Conservation (phyloP, 1,140 invertebrate genomes). For the Ladona fulva region DNA sequence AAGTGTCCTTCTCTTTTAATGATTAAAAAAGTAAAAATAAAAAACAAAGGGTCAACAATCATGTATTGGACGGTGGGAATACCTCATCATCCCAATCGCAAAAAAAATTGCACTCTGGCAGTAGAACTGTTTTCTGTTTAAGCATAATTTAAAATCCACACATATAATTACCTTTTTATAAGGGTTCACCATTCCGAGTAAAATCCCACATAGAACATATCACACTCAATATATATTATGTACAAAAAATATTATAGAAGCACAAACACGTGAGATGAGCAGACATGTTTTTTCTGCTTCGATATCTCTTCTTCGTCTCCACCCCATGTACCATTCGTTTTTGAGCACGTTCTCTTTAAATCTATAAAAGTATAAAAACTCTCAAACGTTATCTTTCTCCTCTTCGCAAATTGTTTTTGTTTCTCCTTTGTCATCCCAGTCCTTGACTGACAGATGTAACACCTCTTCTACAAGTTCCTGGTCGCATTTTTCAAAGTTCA, state of each 20-base stretch:
- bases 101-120: neutral
- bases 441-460: no score
- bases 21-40: neutral
- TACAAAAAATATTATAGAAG: slow-evolving; percentile 8
- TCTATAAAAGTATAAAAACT: slow-evolving; percentile 8
- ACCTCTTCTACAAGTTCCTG: no score
- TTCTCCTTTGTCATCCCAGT: neutral
- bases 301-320: neutral
- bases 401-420: neutral
- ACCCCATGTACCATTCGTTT: neutral
- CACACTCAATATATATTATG: neutral
- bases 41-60: neutral
- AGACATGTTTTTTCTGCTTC: no score
- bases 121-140: neutral
- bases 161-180: neutral
- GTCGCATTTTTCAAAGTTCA: no score
- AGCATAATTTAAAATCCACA: slow-evolving; percentile 5
- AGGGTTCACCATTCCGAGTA: slow-evolving; percentile 7
- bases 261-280: neutral
- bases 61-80: neutral
- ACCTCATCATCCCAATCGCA: neutral
- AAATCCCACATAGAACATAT: slow-evolving; percentile 10
- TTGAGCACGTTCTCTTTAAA: slow-evolving; percentile 1
- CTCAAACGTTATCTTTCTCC: neutral
- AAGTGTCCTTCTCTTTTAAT: neutral